Conservation (phyloP, 2,113 vertebrate genomes). For the Centrocercus urophasianus region DNA sequence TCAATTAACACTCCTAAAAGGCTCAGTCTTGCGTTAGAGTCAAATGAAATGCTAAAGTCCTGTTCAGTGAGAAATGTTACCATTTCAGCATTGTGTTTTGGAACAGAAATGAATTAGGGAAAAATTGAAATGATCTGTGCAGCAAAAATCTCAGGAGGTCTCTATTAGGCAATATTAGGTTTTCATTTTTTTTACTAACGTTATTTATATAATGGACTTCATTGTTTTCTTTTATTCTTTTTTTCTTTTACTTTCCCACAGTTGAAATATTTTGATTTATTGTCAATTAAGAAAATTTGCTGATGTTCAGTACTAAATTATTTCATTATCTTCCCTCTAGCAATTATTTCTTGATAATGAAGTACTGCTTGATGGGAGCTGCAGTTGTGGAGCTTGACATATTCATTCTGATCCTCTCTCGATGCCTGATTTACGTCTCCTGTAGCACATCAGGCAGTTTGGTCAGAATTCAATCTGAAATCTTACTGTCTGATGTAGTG, state of each 20-base stretch:
- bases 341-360: neutral
- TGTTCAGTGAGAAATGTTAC: neutral
- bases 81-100: neutral
- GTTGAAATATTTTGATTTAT: slow-evolving; percentile 11
- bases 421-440: neutral
- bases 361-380: neutral
- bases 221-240: neutral
- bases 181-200: neutral
- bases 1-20: neutral
- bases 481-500: neutral
- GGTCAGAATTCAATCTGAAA: neutral
- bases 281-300: neutral
- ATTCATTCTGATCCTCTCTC: neutral
- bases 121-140: neutral
- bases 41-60: neutral
- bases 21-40: neutral
- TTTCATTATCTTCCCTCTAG: neutral
- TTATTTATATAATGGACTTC: neutral
- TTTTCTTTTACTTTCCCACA: neutral
- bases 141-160: neutral
- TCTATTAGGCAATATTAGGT: neutral
- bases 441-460: neutral
- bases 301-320: neutral
- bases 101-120: neutral
- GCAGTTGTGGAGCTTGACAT: neutral